Evolutionary conservation across 2,888 invertebrate genomes (phyloP).

Genomic region (Hyppa rectilinea): DNA sequence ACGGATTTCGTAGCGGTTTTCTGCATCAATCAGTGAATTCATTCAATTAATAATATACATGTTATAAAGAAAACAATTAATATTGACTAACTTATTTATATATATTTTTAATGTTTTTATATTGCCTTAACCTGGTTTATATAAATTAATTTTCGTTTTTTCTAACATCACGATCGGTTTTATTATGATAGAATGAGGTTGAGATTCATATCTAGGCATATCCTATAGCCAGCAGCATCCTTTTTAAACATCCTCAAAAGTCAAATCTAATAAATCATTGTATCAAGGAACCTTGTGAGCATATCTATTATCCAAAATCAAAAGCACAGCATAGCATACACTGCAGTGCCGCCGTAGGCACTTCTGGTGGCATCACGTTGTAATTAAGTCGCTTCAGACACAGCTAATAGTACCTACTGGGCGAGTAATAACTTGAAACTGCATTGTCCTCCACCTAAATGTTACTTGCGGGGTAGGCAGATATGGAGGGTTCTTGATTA

Average conservation of each 20-base stretch:
- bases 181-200: not conserved
- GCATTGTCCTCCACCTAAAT: conserved; percentile 42
- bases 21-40: too few relatives aligned
- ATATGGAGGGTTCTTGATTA: too few relatives aligned
- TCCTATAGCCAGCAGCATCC: not conserved
- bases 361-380: conserved; percentile 47
- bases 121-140: too few relatives aligned
- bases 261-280: not conserved
- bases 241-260: not conserved
- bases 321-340: conserved; percentile 29
- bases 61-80: too few relatives aligned
- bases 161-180: not conserved
- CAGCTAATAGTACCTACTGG: conserved; percentile 58
- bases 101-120: too few relatives aligned
- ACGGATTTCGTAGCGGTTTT: too few relatives aligned
- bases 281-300: too few relatives aligned
- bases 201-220: not conserved
- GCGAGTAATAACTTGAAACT: conserved; percentile 51
- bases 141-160: too few relatives aligned
- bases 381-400: conserved; percentile 62
- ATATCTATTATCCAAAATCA: not conserved
- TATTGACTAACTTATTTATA: too few relatives aligned
- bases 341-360: not conserved
- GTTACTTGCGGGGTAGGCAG: conserved; percentile 8
- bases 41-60: too few relatives aligned